Base-by-base conservation (phyloP, 2,888 invertebrate genomes). In the Taenaris catops region DNA sequence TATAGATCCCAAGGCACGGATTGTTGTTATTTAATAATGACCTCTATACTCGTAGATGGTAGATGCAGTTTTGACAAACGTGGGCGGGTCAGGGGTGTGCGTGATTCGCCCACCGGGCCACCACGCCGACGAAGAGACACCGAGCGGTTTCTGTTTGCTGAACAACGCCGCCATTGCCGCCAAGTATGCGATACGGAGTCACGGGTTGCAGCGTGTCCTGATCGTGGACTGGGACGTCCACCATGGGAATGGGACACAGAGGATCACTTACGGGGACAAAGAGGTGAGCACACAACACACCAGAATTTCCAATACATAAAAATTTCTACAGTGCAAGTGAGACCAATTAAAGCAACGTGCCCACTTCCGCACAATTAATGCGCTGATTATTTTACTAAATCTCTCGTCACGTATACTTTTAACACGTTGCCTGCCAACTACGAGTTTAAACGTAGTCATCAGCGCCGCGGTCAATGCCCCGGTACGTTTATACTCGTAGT, bases 161-260 rank as follows among this genome's bases (percentile, higher is more conserved):
- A 97, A 97, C 79, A 96, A 94, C 66, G 92, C 95, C 2, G 94
- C 94, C 0, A 81, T 95, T 8, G 96, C 94, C 1, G 96, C 97
- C 0, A 89, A 88, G 49, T 91, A 94, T 68, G 95, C 95, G 0
- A 65, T 92, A 1, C 65, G 83, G 8, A 73, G 71, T 36, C 90
- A 91, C 61, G 88, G 88, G 0, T 56, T 93, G 1, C 80, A 89
- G 49, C 87, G 94, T 20, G 68, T 83, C 24, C 58, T 95, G 21
- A 91, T 98, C 32, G 69, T 98, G 0, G 98, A 98, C 81, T 98
- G 98, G 95, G 98, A 98, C 71, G 93, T 98, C 1, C 98, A 98
- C 62, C 98, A 98, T 65, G 98, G 98, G 5, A 96, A 98, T 67
- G 98, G 97, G 1, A 96, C 94, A 4, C 96, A 96, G 71, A 88